Conservation (phyloP, 2,797 vertebrate genomes). For the Megalops cyprinoides region DNA sequence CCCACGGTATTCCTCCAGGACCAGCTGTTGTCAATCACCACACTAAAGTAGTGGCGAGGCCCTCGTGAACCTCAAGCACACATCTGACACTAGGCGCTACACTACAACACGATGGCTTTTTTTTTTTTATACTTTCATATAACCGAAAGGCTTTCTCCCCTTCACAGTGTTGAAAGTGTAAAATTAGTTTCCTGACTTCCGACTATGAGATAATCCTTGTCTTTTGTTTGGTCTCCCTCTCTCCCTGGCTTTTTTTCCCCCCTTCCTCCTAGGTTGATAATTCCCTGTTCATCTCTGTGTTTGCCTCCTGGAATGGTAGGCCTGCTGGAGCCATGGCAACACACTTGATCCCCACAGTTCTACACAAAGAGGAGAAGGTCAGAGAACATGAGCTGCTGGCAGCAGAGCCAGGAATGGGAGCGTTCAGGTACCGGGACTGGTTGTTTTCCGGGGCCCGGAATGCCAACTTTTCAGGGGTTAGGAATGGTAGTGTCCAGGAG, state of each 20-base stretch:
- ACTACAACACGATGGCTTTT: too few species aligned
- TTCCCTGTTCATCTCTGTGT: slow-evolving; percentile 48
- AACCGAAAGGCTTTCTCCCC: too few species aligned
- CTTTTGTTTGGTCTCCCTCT: slow-evolving; percentile 43
- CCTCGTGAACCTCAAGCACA: background rate
- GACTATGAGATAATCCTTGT: slow-evolving; percentile 49
- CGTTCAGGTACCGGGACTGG: background rate
- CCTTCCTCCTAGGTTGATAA: slow-evolving; percentile 42
- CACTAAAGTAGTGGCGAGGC: background rate
- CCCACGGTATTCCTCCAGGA: slow-evolving; percentile 14
- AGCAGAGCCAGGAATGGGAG: background rate
- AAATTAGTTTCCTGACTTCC: slow-evolving; percentile 38
- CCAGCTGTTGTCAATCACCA: slow-evolving; percentile 20
- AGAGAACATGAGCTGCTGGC: slow-evolving; percentile 41
- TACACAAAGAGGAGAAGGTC: slow-evolving; percentile 57
- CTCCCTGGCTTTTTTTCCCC: background rate
- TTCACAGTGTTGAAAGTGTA: background rate
- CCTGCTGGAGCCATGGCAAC: slow-evolving; percentile 58
- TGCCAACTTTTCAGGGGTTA: too few species aligned
- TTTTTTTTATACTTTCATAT: too few species aligned
- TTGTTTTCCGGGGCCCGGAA: too few species aligned
- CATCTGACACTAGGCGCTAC: background rate
- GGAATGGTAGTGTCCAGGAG: too few species aligned
- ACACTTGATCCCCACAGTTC: slow-evolving; percentile 59
- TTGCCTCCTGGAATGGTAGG: slow-evolving; percentile 56